phyloP scores from a whole-genome alignment of 2,797 vertebrate species.

The Eurystomus glaucurus region DNA sequence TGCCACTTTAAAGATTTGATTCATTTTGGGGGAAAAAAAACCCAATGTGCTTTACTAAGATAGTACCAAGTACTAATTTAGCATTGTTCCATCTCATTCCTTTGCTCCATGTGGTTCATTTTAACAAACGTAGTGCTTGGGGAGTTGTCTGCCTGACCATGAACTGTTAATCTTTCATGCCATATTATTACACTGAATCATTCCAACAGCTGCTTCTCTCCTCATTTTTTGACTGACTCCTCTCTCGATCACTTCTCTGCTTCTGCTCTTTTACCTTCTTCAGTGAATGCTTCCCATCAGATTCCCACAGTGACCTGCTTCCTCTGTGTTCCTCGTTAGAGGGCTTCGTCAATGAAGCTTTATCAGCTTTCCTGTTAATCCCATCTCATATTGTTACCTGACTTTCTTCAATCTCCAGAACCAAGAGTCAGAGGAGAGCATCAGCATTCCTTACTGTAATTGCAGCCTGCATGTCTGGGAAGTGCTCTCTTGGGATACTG shows the following conservation, averaged over 20 bases:
- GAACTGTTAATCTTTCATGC: neutral
- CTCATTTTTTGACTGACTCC: neutral
- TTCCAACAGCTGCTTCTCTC: neutral
- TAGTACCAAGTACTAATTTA: neutral
- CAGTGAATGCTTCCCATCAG: neutral
- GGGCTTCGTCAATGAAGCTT: rapidly evolving
- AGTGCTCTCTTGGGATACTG: neutral
- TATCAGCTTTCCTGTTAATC: neutral
- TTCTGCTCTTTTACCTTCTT: neutral
- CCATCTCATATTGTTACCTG: neutral
- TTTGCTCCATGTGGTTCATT: neutral
- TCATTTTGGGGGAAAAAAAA: neutral
- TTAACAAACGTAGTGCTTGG: rapidly evolving
- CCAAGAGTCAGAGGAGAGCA: neutral
- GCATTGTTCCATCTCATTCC: neutral
- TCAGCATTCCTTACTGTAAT: neutral
- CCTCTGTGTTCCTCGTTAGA: neutral
- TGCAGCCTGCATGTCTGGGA: neutral
- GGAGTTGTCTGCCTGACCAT: neutral
- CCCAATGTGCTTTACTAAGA: neutral
- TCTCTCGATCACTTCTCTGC: neutral
- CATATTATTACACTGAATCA: neutral
- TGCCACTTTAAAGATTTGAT: neutral
- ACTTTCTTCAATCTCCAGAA: neutral
- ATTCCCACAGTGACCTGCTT: neutral